Evolutionary conservation across 2,888 invertebrate species (phyloP), one percentile per base, ranked within the genome.

Genomic region (Steinernema carpocapsae): DNA sequence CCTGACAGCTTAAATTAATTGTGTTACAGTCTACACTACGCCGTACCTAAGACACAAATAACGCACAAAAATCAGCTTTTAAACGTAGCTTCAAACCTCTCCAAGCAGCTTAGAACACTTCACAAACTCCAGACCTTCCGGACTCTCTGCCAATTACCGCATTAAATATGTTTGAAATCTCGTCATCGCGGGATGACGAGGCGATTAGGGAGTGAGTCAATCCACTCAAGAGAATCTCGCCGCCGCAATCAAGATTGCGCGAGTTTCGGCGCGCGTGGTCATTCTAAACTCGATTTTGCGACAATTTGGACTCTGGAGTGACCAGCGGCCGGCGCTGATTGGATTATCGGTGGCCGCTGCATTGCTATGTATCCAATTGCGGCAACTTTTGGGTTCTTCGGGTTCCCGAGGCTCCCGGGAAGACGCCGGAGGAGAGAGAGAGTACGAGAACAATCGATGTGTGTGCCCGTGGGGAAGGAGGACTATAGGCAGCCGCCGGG

Each of bases 331-430:
- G 26, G n/a, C 56, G 22, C 56, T 56, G 56, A 56, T 56, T 56
- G 56, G 56, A 56, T 56, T 56, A 56, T 56, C 56, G 22, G 48
- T 26, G 56, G 7, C 43, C 10, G 7, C 56, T 26, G 26, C 56
- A 56, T 56, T 26, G 56, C 56, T 22, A 56, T 56, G 56, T 56
- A 56, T 56, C 56, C 56, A 26, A 56, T 56, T 56, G 12, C 51
- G 43, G 43, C 56, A 56, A 56, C 56, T 56, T 56, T 26, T 6
- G 48, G 10, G 43, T n/a, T n/a, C n/a, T n/a, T n/a, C n/a, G n/a
- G n/a, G n/a, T n/a, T n/a, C n/a, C n/a, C n/a, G n/a, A n/a, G n/a
- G n/a, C n/a, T n/a, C n/a, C n/a, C n/a, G n/a, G n/a, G n/a, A n/a
- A n/a, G n/a, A n/a, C n/a, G n/a, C n/a, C n/a, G n/a, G n/a, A n/a